Percentiles rank a stretch among this genome's conserved stretches.
These are phyloP conservation scores for Clivina fossor DNA, from an alignment of 2,888 invertebrate species.

Conservation along the genomic window DNA sequence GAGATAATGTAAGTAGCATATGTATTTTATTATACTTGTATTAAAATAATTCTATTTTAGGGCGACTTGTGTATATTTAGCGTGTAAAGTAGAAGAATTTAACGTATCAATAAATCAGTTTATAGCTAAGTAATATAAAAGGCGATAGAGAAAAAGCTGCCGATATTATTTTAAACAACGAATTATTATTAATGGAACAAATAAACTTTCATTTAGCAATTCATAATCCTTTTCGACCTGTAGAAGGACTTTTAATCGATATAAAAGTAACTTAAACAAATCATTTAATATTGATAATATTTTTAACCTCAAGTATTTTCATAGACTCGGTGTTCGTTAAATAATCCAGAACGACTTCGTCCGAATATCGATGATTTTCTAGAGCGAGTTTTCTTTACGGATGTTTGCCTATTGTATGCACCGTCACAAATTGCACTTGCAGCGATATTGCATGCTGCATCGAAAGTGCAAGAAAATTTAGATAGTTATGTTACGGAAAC, in stretches of 20 bases:
- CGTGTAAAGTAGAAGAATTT: constrained; percentile 98
- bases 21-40: constrained; percentile 19
- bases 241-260: constrained; percentile 95
- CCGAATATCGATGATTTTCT: constrained; percentile 86
- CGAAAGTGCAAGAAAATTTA: constrained; percentile 84
- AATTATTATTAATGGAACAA: constrained; percentile 90
- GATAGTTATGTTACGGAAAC: constrained; percentile 92
- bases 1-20: constrained; percentile 75
- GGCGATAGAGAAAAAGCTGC: constrained; percentile 89
- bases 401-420: constrained; percentile 87
- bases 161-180: constrained; percentile 92
- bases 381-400: constrained; percentile 85
- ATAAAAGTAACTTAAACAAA: constrained; percentile 84
- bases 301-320: constrained; percentile 38
- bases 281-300: no score
- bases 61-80: constrained; percentile 90
- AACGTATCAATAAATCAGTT: constrained; percentile 96
- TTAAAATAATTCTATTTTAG: constrained; percentile 48
- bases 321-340: constrained; percentile 73
- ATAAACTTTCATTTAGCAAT: constrained; percentile 93
- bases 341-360: constrained; percentile 82
- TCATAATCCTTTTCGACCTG: constrained; percentile 93
- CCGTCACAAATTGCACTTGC: constrained; percentile 95
- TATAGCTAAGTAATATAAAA: constrained; percentile 88
- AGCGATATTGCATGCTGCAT: constrained; percentile 86